A percentile compares a stretch with the other conserved stretches of the same genome.
phyloP scores from a whole-genome alignment of 1,140 invertebrate genomes.

The Protaetia brevitarsis region DNA sequence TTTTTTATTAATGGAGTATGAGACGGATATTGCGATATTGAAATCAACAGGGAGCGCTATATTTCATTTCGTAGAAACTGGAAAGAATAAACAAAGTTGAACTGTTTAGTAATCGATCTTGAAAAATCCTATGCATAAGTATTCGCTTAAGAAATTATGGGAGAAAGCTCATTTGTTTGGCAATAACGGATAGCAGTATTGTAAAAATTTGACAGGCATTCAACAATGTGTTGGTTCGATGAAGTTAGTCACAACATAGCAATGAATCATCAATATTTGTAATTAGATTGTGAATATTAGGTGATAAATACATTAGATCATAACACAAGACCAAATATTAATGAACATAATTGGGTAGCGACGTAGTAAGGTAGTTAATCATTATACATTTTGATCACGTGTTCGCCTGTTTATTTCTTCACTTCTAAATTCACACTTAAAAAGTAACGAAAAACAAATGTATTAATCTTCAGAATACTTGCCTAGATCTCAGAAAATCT shows the following conservation, averaged over 20 bases:
- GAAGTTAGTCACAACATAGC: slow-evolving; percentile 11
- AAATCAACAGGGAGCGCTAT: too few relatives aligned
- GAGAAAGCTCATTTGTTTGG: too few relatives aligned
- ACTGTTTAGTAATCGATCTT: too few relatives aligned
- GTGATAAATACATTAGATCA: slow-evolving; percentile 9
- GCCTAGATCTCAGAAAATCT: not conserved
- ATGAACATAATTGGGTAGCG: not conserved
- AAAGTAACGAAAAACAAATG: not conserved
- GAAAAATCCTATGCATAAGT: too few relatives aligned
- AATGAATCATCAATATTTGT: slow-evolving; percentile 16
- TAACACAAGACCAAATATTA: slow-evolving; percentile 19
- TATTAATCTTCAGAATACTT: not conserved
- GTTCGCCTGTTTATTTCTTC: not conserved
- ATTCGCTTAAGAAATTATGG: too few relatives aligned
- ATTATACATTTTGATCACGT: slow-evolving; percentile 8
- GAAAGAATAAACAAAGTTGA: too few relatives aligned
- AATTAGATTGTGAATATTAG: slow-evolving; percentile 20
- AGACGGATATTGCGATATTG: too few relatives aligned
- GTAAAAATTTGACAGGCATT: not conserved
- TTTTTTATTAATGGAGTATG: too few relatives aligned
- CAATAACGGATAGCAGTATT: not conserved
- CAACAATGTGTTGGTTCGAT: not conserved
- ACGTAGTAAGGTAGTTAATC: not conserved
- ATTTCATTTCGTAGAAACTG: too few relatives aligned
- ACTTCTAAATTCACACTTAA: not conserved